Evolutionary conservation across 2,113 vertebrate species (phyloP).

Genomic region (Epinephelus moara): DNA sequence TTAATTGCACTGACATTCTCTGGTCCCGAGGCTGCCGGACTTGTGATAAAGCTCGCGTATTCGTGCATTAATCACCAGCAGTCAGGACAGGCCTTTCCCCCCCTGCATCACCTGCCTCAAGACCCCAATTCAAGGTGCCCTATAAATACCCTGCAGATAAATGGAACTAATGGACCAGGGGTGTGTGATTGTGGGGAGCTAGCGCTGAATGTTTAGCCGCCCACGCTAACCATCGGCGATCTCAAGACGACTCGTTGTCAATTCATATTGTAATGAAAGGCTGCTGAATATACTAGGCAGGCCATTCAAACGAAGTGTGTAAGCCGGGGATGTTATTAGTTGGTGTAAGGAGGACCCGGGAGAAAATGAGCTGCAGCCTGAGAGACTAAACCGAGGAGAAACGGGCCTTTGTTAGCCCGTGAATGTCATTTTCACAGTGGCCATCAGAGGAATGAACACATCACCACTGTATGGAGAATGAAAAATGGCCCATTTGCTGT

Average conservation of each 20-base stretch:
- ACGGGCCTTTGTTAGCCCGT: constrained; percentile 33
- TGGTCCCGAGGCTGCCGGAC: constrained; percentile 68
- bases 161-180: constrained; percentile 65
- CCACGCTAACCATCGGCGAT: constrained; percentile 42
- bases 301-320: constrained; percentile 42
- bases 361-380: constrained; percentile 52
- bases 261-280: constrained; percentile 65
- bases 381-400: constrained; percentile 43
- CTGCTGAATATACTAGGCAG: constrained; percentile 31
- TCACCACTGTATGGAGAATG: constrained; percentile 30
- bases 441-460: constrained; percentile 42
- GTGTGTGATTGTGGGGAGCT: constrained; percentile 51
- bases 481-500: constrained; percentile 44
- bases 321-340: constrained; percentile 58
- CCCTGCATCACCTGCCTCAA: constrained; percentile 64
- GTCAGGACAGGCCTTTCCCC: constrained; percentile 33
- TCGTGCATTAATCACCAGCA: constrained; percentile 72
- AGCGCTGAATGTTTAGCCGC: constrained; percentile 48
- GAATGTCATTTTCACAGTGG: constrained; percentile 61
- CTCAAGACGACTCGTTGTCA: constrained; percentile 47
- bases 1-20: constrained; percentile 76
- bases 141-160: constrained; percentile 69
- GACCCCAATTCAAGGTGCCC: constrained; percentile 69
- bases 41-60: constrained; percentile 73
- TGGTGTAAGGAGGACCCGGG: constrained; percentile 39